These are phyloP conservation scores for Grapholita molesta DNA, from an alignment of 1,140 invertebrate species.

Conservation along the genomic window DNA sequence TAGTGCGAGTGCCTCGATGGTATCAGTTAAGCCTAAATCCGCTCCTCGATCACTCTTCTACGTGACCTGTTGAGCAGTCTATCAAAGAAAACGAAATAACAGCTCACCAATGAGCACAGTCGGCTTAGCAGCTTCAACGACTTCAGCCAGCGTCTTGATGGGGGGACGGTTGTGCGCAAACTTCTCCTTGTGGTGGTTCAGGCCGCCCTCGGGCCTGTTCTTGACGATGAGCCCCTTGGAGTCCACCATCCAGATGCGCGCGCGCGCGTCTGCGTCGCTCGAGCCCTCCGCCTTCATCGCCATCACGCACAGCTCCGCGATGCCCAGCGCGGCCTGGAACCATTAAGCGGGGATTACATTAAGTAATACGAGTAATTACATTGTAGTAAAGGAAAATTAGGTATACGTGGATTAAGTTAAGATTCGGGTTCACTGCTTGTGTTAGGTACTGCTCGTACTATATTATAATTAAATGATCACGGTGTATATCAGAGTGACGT, in stretches of 20 bases:
- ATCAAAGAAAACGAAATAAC: neutral
- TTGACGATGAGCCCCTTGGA: slow-evolving; percentile 85
- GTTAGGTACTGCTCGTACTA: no score
- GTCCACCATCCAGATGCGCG: slow-evolving; percentile 88
- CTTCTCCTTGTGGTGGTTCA: slow-evolving; percentile 86
- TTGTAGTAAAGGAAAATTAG: no score
- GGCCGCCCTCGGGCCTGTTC: slow-evolving; percentile 84
- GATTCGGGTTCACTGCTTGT: no score
- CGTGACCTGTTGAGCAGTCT: no score
- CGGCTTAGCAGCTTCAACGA: slow-evolving; percentile 89
- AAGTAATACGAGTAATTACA: no score
- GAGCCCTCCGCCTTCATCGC: slow-evolving; percentile 92
- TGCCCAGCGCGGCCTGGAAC: slow-evolving; percentile 89
- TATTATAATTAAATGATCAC: no score
- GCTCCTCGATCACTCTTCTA: no score
- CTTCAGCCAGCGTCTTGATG: slow-evolving; percentile 85
- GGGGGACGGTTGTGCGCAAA: slow-evolving; percentile 87
- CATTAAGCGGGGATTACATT: neutral
- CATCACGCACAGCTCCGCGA: slow-evolving; percentile 91
- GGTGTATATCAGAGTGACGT: no score
- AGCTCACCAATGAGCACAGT: slow-evolving; percentile 89
- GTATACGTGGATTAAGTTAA: no score
- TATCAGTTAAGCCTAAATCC: no score
- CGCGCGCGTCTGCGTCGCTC: slow-evolving; percentile 83
- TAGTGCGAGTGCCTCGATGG: no score